phyloP scores from a whole-genome alignment of 1,140 invertebrate genomes.

The Leptinotarsa lineolata region DNA sequence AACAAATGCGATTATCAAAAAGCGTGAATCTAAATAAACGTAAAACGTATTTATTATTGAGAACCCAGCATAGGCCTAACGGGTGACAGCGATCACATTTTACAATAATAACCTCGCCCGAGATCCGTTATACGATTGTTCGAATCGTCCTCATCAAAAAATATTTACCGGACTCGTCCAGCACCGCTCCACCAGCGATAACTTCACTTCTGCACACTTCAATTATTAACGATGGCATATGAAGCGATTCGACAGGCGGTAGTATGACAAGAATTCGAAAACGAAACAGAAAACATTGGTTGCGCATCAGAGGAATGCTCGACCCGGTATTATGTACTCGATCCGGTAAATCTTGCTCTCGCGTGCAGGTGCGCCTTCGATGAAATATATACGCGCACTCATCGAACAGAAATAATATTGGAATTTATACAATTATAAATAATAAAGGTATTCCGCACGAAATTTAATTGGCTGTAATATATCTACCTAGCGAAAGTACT shows the following conservation, averaged over 20 bases:
- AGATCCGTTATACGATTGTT: too few species aligned
- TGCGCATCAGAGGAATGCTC: slow-evolving; percentile 13
- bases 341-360: background rate
- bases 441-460: slow-evolving; percentile 3
- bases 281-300: slow-evolving; percentile 16
- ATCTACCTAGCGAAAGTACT: too few species aligned
- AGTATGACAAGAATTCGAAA: slow-evolving; percentile 18
- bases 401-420: slow-evolving; percentile 6
- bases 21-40: too few species aligned
- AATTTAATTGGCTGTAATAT: background rate
- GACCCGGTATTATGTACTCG: slow-evolving; percentile 9
- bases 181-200: too few species aligned
- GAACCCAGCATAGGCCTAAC: too few species aligned
- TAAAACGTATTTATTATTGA: too few species aligned
- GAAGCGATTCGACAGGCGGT: slow-evolving; percentile 5
- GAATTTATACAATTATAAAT: background rate
- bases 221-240: slow-evolving; percentile 16
- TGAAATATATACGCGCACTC: background rate
- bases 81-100: too few species aligned
- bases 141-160: too few species aligned
- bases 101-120: too few species aligned
- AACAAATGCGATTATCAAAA: too few species aligned
- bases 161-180: too few species aligned
- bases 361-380: slow-evolving; percentile 1
- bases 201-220: background rate